Conservation (phyloP, 2,888 invertebrate genomes). For the Sarcophaga caerulescens region DNA sequence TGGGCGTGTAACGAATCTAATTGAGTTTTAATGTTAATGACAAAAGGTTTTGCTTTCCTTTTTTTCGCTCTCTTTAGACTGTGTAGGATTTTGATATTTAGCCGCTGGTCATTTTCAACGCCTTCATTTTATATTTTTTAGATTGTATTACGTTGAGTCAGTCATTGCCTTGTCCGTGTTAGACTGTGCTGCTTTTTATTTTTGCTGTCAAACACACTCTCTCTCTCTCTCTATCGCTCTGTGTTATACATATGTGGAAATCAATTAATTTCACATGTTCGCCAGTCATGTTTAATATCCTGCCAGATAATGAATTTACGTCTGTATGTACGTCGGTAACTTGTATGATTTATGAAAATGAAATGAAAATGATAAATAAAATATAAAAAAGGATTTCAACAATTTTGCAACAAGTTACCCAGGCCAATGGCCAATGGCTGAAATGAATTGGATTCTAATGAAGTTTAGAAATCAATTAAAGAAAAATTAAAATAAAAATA, state of each 20-base stretch:
- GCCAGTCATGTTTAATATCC: slow-evolving; percentile 79
- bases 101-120: slow-evolving; percentile 78
- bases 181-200: too few species aligned
- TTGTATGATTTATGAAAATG: background rate
- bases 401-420: too few species aligned
- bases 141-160: background rate
- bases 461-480: slow-evolving; percentile 1
- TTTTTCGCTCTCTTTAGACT: slow-evolving; percentile 4
- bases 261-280: slow-evolving; percentile 76
- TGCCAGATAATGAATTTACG: slow-evolving; percentile 71
- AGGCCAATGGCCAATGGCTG: background rate
- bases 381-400: too few species aligned
- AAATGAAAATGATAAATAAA: background rate
- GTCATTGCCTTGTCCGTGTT: slow-evolving; percentile 21
- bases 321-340: background rate
- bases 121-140: slow-evolving; percentile 65
- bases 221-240: background rate
- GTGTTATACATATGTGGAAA: slow-evolving; percentile 67
- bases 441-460: slow-evolving; percentile 3
- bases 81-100: slow-evolving; percentile 65
- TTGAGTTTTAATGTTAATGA: slow-evolving; percentile 80
- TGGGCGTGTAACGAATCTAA: slow-evolving; percentile 81
- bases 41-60: slow-evolving; percentile 48
- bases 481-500: background rate
- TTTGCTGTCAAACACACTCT: background rate